Evolutionary conservation across 2,113 vertebrate genomes (phyloP), one percentile per base, ranked within the genome.

Genomic region (Sturnus vulgaris): DNA sequence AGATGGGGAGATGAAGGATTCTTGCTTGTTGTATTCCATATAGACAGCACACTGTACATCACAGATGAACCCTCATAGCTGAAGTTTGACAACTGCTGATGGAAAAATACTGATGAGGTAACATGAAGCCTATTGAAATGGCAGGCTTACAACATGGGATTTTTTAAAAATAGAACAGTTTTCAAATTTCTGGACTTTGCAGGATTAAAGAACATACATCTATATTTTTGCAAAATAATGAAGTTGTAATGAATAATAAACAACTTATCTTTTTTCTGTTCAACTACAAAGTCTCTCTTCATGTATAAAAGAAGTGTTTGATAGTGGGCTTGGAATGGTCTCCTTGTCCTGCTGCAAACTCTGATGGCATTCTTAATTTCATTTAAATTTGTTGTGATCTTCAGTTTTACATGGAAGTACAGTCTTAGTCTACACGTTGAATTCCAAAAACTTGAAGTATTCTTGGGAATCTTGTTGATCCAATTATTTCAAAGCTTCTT

Each of bases 1-100:
- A 97, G 92, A 94, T 94, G 95, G 94, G 82, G 42, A 89, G 57
- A 89, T 79, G 76, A 94, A 83, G 28, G 60, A 66, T 92, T 88
- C 53, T 68, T 73, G 44, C 14, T 33, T 81, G 46, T 46, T 72
- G 25, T 89, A 77, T 94, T 90, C 82, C 39, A 77, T 61, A 33
- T 8, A 81, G 44, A 63, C 59, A 69, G 55, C 35, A 60, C 69
- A 42, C 21, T 82, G 47, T 52, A 70, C 44, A 46, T 84, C 60
- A 75, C 50, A 93, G 70, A 87, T 55, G 82, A 91, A 47, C 17
- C 5, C 25, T 53, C 37, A 64, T 28, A 83, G 75, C 63, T 80
- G 56, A 96, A 89, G n/a, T 87, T 49, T 90, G 24, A 82, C 69
- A 86, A 55, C n/a, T 63, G 66, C n/a, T 89, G 52, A 86, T 93